Evolutionary conservation across 2,113 vertebrate genomes (phyloP), one percentile per base, ranked within the genome.

Genomic region (Austrofundulus limnaeus): DNA sequence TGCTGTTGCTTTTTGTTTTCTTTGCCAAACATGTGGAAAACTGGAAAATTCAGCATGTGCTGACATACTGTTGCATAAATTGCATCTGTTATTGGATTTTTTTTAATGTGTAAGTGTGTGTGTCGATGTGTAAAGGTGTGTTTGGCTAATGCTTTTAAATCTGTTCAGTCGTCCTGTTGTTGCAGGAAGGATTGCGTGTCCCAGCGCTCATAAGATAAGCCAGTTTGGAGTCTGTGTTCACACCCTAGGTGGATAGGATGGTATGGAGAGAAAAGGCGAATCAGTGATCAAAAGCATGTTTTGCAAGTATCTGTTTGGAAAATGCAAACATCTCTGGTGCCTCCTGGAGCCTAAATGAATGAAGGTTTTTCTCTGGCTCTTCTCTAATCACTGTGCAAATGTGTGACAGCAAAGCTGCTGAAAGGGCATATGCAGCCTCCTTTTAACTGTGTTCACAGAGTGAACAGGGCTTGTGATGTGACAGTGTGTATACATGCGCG

Each of bases 1-100:
- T 75, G 53, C 52, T 50, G 42, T 66, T 48, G 66, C 61, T 61
- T 11, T 64, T 28, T 28, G 3, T 28, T 82, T 23, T 25, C 16
- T 46, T 58, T 76, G 71, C 67, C 67, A 77, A 75, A 76, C 74
- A 83, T 78, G 78, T 75, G 76, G 64, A 65, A 54, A 52, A 55
- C 50, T 70, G 57, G 37, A 55, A 72, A 55, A 46, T 43, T 21
- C 63, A 60, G 65, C 43, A 24, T 55, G 64, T 34, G 61, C 57
- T 60, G 68, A 56, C 53, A 53, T 43, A 50, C 46, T 72, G 59
- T 68, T 41, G 53, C 61, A 64, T 75, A 66, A 71, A 75, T 53
- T 48, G 64, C 50, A 48, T 80, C 71, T 70, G 37, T 81, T 74
- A 71, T 77, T 59, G 51, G 49, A 61, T 76, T 52, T 50, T 83